Conservation (phyloP, 2,888 invertebrate species). For the Drosophila mimetica region DNA sequence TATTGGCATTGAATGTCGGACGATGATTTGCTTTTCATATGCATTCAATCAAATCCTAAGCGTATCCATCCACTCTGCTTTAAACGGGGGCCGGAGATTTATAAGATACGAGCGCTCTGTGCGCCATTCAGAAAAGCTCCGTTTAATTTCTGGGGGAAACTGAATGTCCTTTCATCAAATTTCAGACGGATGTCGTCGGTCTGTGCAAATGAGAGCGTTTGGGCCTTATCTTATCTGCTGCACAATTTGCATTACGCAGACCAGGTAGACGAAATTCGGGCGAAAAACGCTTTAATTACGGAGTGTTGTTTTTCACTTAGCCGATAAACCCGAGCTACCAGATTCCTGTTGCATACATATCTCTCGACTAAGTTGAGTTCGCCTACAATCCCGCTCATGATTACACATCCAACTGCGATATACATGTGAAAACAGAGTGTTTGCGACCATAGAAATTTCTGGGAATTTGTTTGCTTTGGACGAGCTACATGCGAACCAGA, state of each 20-base stretch:
- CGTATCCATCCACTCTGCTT: slow-evolving; percentile 34
- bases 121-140: slow-evolving; percentile 6
- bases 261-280: slow-evolving; percentile 5
- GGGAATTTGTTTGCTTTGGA: slow-evolving; percentile 33
- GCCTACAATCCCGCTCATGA: slow-evolving; percentile 5
- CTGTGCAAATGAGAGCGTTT: slow-evolving; percentile 21
- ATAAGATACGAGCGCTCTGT: slow-evolving; percentile 9
- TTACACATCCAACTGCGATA: slow-evolving; percentile 6
- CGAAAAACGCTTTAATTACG: slow-evolving; percentile 18
- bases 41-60: slow-evolving; percentile 69
- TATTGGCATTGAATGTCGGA: slow-evolving; percentile 31
- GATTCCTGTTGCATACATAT: slow-evolving; percentile 27
- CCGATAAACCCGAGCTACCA: slow-evolving; percentile 23
- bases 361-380: background rate
- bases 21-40: slow-evolving; percentile 59
- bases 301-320: slow-evolving; percentile 30
- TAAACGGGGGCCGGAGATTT: slow-evolving; percentile 29
- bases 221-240: slow-evolving; percentile 13
- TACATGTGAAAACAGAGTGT: slow-evolving; percentile 10
- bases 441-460: slow-evolving; percentile 26
- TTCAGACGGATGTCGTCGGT: background rate
- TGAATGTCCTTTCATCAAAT: slow-evolving; percentile 34
- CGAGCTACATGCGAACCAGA: background rate
- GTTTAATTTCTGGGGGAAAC: slow-evolving; percentile 18
- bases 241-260: slow-evolving; percentile 26